Conservation (phyloP, 2,888 invertebrate species). For the Autographa gamma region DNA sequence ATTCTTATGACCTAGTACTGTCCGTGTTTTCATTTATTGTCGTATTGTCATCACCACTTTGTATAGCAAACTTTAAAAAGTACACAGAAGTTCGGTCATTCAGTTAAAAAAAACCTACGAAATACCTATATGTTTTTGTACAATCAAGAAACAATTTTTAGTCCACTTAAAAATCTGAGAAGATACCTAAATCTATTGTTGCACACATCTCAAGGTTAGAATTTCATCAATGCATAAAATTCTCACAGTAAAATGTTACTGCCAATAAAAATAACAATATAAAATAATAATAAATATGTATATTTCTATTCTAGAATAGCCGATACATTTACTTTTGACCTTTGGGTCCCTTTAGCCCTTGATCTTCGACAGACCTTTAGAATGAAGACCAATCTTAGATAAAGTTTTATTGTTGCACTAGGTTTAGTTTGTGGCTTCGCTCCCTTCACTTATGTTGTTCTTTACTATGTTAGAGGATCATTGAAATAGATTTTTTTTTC, state of each 20-base stretch:
- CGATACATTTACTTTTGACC: constrained; percentile 43
- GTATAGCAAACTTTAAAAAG: no score
- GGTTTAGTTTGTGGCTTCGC: background rate
- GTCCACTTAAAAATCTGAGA: background rate
- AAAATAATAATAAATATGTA: background rate
- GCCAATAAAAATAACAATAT: background rate
- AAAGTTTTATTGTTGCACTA: constrained; percentile 30
- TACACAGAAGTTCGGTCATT: no score
- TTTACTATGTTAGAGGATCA: background rate
- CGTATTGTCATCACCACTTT: no score
- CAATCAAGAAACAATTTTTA: background rate
- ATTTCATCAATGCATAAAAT: background rate
- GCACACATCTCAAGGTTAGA: background rate
- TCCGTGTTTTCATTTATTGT: no score
- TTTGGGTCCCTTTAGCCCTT: constrained; percentile 58
- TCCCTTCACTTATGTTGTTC: background rate
- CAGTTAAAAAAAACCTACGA: no score
- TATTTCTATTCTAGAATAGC: background rate
- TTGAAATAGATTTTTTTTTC: no score
- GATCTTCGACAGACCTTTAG: constrained; percentile 58
- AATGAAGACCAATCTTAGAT: constrained; percentile 43
- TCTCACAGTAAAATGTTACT: background rate
- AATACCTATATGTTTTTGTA: no score
- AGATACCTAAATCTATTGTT: background rate
- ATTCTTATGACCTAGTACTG: no score